phyloP scores from a whole-genome alignment of 2,797 vertebrate species.

The Anniella stebbinsi region DNA sequence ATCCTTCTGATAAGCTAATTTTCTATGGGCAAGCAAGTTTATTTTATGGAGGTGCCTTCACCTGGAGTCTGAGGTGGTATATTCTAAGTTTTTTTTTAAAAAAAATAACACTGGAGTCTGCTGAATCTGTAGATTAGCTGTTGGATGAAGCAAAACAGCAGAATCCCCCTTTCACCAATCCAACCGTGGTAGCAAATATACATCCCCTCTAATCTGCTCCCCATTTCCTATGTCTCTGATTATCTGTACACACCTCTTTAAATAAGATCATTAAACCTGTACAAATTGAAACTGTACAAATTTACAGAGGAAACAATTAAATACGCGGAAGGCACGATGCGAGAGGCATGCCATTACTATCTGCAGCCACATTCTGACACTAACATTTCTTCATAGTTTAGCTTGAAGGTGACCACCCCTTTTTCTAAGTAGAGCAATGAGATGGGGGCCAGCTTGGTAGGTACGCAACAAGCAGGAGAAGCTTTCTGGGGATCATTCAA shows the following conservation, averaged over 20 bases:
- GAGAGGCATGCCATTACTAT: slow-evolving; percentile 81
- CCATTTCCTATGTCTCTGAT: slow-evolving; percentile 62
- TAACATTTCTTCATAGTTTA: slow-evolving; percentile 97
- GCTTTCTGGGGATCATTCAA: slow-evolving; percentile 94
- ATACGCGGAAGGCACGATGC: slow-evolving; percentile 55
- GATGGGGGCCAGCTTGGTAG: slow-evolving; percentile 96
- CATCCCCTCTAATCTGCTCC: slow-evolving; percentile 61
- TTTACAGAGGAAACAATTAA: slow-evolving; percentile 82
- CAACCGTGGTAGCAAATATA: slow-evolving; percentile 66
- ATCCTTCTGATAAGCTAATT: not conserved
- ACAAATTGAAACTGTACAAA: slow-evolving; percentile 84
- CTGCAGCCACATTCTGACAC: slow-evolving; percentile 98
- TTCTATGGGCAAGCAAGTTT: not conserved
- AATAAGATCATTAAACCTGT: slow-evolving; percentile 84
- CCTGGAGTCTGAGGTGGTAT: too few species aligned
- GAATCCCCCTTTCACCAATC: slow-evolving; percentile 35
- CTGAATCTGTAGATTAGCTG: not conserved
- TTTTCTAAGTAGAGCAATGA: slow-evolving; percentile 96
- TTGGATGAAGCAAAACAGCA: slow-evolving; percentile 40
- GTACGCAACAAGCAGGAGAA: slow-evolving; percentile 93
- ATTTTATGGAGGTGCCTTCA: not conserved
- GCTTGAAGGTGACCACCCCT: slow-evolving; percentile 97
- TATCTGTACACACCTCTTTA: slow-evolving; percentile 82
- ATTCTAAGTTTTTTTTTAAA: too few species aligned
- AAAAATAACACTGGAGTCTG: slow-evolving; percentile 32